Conservation (phyloP, 2,888 invertebrate species). For the Pachymerium ferrugineum region DNA sequence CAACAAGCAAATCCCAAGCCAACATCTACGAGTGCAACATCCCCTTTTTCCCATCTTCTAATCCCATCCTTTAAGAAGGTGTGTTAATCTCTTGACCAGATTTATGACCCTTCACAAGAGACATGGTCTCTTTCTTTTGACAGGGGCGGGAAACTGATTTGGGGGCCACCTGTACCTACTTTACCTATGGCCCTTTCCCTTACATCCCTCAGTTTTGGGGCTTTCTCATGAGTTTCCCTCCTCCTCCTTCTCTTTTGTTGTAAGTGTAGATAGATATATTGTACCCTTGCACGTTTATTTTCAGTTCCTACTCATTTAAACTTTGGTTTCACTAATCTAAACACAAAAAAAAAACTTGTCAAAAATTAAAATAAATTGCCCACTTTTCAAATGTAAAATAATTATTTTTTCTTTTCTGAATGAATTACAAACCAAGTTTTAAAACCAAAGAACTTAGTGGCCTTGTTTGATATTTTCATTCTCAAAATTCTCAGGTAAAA, state of each 20-base stretch:
- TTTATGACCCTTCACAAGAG: conserved; percentile 22
- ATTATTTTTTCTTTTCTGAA: too few species aligned
- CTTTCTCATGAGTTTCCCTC: not conserved
- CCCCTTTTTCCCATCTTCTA: not conserved
- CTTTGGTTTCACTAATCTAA: not conserved
- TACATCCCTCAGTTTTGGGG: not conserved
- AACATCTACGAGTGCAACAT: conserved; percentile 1
- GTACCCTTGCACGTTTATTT: conserved; percentile 2
- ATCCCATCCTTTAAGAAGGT: conserved; percentile 22
- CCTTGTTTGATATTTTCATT: too few species aligned
- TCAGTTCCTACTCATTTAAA: conserved; percentile 10
- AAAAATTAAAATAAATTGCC: too few species aligned
- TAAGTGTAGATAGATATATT: not conserved
- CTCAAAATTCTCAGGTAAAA: not conserved
- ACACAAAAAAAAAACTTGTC: not conserved
- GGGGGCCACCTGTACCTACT: conserved; percentile 19
- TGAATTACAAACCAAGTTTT: too few species aligned
- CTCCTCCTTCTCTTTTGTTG: not conserved
- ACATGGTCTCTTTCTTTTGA: conserved; percentile 17
- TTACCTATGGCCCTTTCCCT: not conserved
- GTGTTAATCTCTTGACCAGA: conserved; percentile 24
- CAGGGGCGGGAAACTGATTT: conserved; percentile 24
- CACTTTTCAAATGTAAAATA: too few species aligned
- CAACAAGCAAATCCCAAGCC: not conserved
- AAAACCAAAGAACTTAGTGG: too few species aligned